Evolutionary conservation across 2,113 vertebrate species (phyloP).

Genomic region (Gila orcuttii): DNA sequence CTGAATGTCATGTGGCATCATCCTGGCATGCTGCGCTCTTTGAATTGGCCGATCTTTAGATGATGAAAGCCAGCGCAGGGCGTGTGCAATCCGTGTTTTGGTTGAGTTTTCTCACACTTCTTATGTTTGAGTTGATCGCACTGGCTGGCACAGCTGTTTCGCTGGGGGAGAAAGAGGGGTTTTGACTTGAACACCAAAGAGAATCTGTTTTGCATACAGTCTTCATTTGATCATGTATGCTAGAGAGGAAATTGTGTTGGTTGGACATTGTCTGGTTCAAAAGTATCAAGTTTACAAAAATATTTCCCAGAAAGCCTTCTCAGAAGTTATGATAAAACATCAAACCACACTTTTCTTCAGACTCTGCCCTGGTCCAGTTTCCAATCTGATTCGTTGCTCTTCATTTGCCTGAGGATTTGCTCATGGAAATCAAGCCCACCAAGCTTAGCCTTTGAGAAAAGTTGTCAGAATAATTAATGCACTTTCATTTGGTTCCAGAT

Average conservation of each 20-base stretch:
- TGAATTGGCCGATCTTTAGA: constrained; percentile 40
- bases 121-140: constrained; percentile 1
- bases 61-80: constrained; percentile 33
- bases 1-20: constrained; percentile 35
- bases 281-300: constrained; percentile 58
- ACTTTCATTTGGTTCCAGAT: neutral
- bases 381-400: constrained; percentile 38
- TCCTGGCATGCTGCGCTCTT: constrained; percentile 24
- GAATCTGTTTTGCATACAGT: constrained; percentile 38
- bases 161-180: neutral
- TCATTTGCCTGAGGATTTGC: constrained; percentile 30
- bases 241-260: constrained; percentile 37
- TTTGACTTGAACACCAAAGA: constrained; percentile 8
- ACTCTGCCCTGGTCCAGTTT: constrained; percentile 42
- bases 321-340: constrained; percentile 56
- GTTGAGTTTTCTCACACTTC: constrained; percentile 27
- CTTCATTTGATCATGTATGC: constrained; percentile 41
- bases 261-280: constrained; percentile 55
- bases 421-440: constrained; percentile 13
- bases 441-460: constrained; percentile 11
- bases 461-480: constrained; percentile 28
- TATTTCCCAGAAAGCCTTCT: constrained; percentile 59
- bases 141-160: constrained; percentile 25
- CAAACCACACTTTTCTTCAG: constrained; percentile 48
- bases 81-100: constrained; percentile 21